phyloP scores from a whole-genome alignment of 2,888 invertebrate species.

The Eudemis profundana region DNA sequence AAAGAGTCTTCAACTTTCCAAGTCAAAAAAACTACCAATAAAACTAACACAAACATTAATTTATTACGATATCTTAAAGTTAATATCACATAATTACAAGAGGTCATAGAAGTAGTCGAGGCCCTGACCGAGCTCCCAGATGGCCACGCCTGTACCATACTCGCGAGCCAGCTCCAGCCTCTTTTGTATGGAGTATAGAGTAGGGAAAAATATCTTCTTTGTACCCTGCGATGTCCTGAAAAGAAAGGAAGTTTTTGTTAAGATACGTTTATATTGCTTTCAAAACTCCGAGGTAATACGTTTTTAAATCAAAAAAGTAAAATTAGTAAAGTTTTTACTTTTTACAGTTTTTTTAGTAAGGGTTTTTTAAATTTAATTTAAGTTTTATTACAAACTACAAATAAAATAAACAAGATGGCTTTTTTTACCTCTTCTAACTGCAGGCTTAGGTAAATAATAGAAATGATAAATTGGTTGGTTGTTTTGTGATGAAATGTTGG shows the following conservation, averaged over 20 bases:
- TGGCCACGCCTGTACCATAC: constrained; percentile 93
- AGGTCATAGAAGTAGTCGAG: constrained; percentile 96
- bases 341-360: no score
- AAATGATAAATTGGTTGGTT: no score
- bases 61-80: constrained; percentile 61
- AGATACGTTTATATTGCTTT: no score
- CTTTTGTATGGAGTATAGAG: constrained; percentile 92
- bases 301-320: no score
- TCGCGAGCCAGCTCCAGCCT: constrained; percentile 92
- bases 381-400: no score
- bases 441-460: no score
- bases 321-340: no score
- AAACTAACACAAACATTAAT: constrained; percentile 51
- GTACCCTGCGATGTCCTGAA: constrained; percentile 87
- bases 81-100: constrained; percentile 76
- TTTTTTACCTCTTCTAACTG: no score
- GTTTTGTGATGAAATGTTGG: no score
- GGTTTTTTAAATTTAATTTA: no score
- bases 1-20: neutral
- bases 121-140: constrained; percentile 99
- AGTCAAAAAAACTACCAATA: constrained; percentile 18
- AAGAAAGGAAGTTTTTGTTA: neutral
- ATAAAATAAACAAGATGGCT: no score
- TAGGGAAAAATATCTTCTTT: constrained; percentile 95
- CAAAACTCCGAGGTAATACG: neutral